Base-by-base conservation (phyloP, 2,113 vertebrate genomes). In the Tricholaema leucomelas region DNA sequence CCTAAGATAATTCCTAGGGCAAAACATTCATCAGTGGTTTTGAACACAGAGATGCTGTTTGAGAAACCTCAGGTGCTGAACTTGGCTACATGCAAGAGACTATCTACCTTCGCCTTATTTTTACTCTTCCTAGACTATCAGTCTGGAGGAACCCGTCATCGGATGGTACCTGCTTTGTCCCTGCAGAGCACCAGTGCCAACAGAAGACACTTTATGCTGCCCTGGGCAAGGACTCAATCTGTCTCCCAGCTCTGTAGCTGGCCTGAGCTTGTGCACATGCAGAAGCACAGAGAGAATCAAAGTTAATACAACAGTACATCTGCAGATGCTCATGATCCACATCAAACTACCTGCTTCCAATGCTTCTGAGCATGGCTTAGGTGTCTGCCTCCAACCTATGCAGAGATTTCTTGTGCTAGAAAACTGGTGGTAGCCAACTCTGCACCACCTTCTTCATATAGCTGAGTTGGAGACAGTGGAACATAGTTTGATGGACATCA, bases 361-460 rank as follows among this genome's bases (percentile, higher is more conserved):
- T 13, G 28, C 24, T 63, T n/a, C 0, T 1, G 24, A 74, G 12
- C 8, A 46, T 0, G 3, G 28, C 33, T 3, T 28, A 23, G 12
- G 27, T 46, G 23, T 30, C 11, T 15, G 20, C 12, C 31, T 69
- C 42, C 36, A 65, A 33, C 31, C 36, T 23, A 23, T 1, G 0
- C 24, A 77, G 59, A 23, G 10, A 16, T n/a, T 8, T 5, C 14
- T 14, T 73, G 27, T 44, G 28, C 24, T 70, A 60, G 65, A 50
- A 81, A 42, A 35, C 48, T 25, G 24, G 38, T 40, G 21, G 44
- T 8, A 72, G 31, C 9, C 64, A 50, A 31, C 33, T 36, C 33
- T 85, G 38, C 23, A 40, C 20, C 20, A 30, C 20, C 8, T 58
- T 63, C 40, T 70, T 31, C 56, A 13, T 13, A 40, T 0, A 30